Evolutionary conservation across 2,888 invertebrate genomes (phyloP).

Genomic region (Girardia tigrina): DNA sequence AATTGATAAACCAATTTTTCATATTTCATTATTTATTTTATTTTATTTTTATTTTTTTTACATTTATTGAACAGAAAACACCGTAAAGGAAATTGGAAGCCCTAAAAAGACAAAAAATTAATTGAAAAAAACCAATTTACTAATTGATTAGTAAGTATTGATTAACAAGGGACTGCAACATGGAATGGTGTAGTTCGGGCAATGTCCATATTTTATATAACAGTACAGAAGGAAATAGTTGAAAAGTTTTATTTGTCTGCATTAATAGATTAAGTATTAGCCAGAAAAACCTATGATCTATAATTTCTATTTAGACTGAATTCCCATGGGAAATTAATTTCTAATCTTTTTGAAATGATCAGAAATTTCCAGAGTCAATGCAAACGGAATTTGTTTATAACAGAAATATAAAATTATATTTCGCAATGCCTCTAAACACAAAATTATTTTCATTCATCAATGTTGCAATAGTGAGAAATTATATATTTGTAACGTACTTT

Average conservation of each 20-base stretch:
- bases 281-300: slow-evolving; percentile 16
- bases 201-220: neutral
- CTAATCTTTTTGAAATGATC: slow-evolving; percentile 23
- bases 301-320: neutral
- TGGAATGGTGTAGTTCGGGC: neutral
- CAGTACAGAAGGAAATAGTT: neutral
- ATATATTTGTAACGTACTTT: no score
- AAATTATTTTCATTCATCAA: no score
- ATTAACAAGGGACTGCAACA: slow-evolving; percentile 4
- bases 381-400: slow-evolving; percentile 15
- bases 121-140: neutral
- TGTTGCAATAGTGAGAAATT: no score
- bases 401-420: neutral
- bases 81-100: no score
- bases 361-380: neutral
- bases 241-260: neutral
- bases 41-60: no score
- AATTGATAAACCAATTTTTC: no score
- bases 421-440: no score
- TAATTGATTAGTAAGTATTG: slow-evolving; percentile 5
- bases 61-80: no score
- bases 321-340: slow-evolving; percentile 12
- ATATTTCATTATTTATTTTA: no score
- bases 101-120: no score
- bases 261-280: slow-evolving; percentile 4